Conservation (phyloP, 2,113 vertebrate genomes). For the Elanoides forficatus region DNA sequence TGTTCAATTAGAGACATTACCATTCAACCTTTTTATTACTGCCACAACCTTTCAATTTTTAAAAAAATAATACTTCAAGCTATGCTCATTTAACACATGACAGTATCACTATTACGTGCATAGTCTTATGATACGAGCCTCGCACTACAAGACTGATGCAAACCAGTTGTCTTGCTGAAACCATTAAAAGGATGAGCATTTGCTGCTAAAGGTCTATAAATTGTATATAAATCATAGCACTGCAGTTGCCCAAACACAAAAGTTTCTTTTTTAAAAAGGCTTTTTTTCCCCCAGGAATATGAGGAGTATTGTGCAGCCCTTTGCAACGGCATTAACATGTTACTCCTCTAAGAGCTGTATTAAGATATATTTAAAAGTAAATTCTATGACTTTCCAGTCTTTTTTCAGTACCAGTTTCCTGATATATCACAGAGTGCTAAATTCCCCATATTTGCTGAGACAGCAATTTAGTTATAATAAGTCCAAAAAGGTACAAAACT, state of each 20-base stretch:
- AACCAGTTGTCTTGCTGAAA: constrained; percentile 43
- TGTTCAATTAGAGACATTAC: constrained; percentile 83
- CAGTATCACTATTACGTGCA: constrained; percentile 59
- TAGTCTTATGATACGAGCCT: constrained; percentile 23
- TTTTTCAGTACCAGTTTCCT: constrained; percentile 17
- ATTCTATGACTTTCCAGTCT: constrained; percentile 30
- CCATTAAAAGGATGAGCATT: constrained; percentile 33
- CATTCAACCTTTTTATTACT: constrained; percentile 86
- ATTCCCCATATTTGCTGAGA: constrained; percentile 63
- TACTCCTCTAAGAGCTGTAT: constrained; percentile 23
- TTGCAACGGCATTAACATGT: constrained; percentile 19
- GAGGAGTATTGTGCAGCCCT: neutral
- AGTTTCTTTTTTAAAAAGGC: neutral
- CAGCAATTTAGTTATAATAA: constrained; percentile 65
- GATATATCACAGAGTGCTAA: constrained; percentile 36
- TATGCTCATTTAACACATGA: constrained; percentile 77
- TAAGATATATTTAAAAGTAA: constrained; percentile 59
- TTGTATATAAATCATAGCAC: constrained; percentile 25
- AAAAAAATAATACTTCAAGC: constrained; percentile 79
- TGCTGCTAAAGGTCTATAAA: constrained; percentile 28
- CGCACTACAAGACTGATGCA: neutral
- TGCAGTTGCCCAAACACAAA: neutral
- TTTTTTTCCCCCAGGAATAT: neutral
- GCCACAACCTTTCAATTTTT: constrained; percentile 80
- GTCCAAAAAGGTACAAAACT: constrained; percentile 71